Evolutionary conservation across 2,113 vertebrate genomes (phyloP), one percentile per base, ranked within the genome.

Genomic region (Aldabrachelys gigantea): DNA sequence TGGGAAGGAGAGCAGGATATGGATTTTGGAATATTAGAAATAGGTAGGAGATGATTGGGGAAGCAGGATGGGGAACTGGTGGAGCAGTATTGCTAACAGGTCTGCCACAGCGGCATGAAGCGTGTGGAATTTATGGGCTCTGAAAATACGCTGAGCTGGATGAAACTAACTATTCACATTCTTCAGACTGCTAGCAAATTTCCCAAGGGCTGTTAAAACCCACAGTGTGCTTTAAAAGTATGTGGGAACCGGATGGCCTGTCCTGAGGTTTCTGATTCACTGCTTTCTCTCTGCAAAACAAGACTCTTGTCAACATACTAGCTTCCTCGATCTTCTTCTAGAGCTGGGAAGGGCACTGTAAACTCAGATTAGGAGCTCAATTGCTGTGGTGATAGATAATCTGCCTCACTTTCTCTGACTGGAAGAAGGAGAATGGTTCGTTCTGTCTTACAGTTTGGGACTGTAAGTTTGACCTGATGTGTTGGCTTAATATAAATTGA

Each of bases 81-180:
- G 35, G 35, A 35, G 59, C n/a, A 72, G 19, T n/a, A 72, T 17
- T 35, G 27, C 27, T 31, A 29, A 13, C 31, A 16, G 12, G 31
- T 65, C 62, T 65, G 62, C 31, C 62, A 65, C 14, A 35, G 62
- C 6, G 3, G 17, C 35, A 8, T 38, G 65, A 38, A 72, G n/a
- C 17, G 8, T 38, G 17, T n/a, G 38, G 27, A 5, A 87, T 75
- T 38, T 65, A 53, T 89, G 59, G 47, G 44, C 19, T 88, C 24
- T 59, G 78, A 87, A 87, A n/a, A 95, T 38, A 81, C 17, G 49
- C 53, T 53, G 19, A 81, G 10, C 22, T 75, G 8, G 85, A 95
- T 94, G 14, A 52, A 85, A 92, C 57, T 72, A 8, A 52, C 81
- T 81, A 81, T 38, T 81, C 88, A 14, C 27, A 91, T 94, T 88